phyloP scores from a whole-genome alignment of 1,140 invertebrate genomes.

The Lasaia peninsularis region DNA sequence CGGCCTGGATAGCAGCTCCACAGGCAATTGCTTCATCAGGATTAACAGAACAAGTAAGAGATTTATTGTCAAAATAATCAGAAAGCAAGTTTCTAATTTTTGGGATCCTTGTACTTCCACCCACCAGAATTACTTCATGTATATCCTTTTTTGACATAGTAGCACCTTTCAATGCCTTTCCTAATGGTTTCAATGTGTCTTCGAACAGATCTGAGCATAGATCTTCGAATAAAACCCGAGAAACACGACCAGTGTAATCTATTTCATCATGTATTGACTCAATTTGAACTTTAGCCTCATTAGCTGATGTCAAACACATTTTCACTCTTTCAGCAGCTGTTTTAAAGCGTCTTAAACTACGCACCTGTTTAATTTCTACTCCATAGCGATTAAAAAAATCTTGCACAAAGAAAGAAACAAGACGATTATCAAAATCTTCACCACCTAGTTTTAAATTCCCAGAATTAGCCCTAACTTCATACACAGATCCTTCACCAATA shows the following conservation, averaged over 20 bases:
- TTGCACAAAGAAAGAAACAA: conserved; percentile 81
- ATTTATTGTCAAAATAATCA: conserved; percentile 59
- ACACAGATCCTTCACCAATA: conserved; percentile 84
- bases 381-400: conserved; percentile 74
- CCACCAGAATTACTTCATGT: conserved; percentile 83
- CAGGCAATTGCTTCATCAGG: conserved; percentile 75
- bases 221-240: conserved; percentile 67
- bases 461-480: conserved; percentile 84
- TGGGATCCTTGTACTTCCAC: conserved; percentile 82
- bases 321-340: conserved; percentile 91
- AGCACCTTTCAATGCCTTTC: conserved; percentile 79
- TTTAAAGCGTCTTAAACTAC: conserved; percentile 82
- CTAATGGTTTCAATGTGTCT: conserved; percentile 56
- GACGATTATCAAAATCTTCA: conserved; percentile 87
- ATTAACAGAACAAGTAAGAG: conserved; percentile 68
- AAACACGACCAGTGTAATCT: conserved; percentile 51
- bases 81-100: conserved; percentile 72
- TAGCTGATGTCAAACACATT: conserved; percentile 85
- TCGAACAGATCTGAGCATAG: conserved; percentile 75
- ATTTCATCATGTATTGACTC: conserved; percentile 84
- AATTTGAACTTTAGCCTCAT: conserved; percentile 86
- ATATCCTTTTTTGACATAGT: conserved; percentile 81
- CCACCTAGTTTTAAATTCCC: conserved; percentile 81
- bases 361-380: conserved; percentile 66
- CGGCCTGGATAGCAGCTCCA: conserved; percentile 74